phyloP scores from a whole-genome alignment of 2,888 invertebrate species.

The Ctena decussata region DNA sequence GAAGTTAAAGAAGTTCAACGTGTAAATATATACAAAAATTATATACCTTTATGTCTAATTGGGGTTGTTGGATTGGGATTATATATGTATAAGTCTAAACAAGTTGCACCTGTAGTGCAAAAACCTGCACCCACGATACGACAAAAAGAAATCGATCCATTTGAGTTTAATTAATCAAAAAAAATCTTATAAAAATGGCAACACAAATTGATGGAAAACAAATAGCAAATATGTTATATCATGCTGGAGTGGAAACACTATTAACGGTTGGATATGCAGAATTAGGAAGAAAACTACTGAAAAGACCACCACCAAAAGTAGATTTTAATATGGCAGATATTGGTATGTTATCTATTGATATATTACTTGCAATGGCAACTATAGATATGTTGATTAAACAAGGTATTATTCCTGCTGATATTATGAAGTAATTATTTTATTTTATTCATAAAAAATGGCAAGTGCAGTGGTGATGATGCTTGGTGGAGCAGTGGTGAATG shows the following conservation, averaged over 20 bases:
- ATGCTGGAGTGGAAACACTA: slow-evolving; percentile 35
- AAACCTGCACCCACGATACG: slow-evolving; percentile 13
- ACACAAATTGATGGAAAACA: background rate
- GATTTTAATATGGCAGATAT: slow-evolving; percentile 45
- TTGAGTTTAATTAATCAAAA: slow-evolving; percentile 35
- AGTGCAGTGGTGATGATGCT: slow-evolving; percentile 18
- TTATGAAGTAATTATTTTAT: slow-evolving; percentile 14
- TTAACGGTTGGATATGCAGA: slow-evolving; percentile 41
- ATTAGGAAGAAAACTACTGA: slow-evolving; percentile 33
- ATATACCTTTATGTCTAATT: no score
- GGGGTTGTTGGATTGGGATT: no score
- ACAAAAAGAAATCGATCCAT: slow-evolving; percentile 24
- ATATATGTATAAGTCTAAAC: no score
- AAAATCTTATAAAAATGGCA: background rate
- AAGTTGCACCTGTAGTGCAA: no score
- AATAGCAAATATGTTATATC: slow-evolving; percentile 5
- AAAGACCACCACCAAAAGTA: slow-evolving; percentile 31
- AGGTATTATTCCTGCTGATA: slow-evolving; percentile 1
- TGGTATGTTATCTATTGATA: slow-evolving; percentile 27
- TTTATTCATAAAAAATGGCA: slow-evolving; percentile 38
- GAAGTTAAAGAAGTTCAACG: no score
- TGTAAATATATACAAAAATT: no score
- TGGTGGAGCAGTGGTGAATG: slow-evolving; percentile 8
- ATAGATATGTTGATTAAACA: slow-evolving; percentile 21
- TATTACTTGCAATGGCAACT: slow-evolving; percentile 19